These are phyloP conservation scores for Rotaria macrura DNA, from an alignment of 2,888 invertebrate genomes.

Conservation along the genomic window DNA sequence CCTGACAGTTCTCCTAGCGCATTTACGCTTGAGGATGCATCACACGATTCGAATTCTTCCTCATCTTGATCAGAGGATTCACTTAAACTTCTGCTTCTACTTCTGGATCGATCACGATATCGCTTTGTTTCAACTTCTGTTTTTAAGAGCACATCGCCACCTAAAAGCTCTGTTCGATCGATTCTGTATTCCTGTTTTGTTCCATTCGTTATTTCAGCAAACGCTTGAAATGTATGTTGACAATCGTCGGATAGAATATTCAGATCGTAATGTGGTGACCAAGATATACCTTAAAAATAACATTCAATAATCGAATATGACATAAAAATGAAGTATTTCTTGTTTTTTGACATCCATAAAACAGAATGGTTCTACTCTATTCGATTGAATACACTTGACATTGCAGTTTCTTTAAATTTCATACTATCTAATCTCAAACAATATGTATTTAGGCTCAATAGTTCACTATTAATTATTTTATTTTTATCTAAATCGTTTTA, in stretches of 20 bases:
- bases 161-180: background rate
- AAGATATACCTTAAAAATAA: background rate
- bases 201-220: background rate
- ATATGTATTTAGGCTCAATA: too few species aligned
- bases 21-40: background rate
- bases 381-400: too few species aligned
- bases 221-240: background rate
- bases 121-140: background rate
- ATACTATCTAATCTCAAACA: too few species aligned
- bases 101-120: background rate
- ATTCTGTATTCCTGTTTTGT: background rate
- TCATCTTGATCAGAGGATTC: background rate
- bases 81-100: too few species aligned
- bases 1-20: background rate
- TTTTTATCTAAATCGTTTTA: too few species aligned
- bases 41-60: background rate
- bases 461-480: too few species aligned
- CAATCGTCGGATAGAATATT: background rate
- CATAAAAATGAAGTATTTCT: too few species aligned
- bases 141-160: background rate
- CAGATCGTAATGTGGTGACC: background rate
- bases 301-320: too few species aligned
- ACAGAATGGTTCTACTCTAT: too few species aligned
- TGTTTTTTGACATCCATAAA: too few species aligned
- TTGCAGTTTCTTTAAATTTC: too few species aligned